Evolutionary conservation across 2,888 invertebrate genomes (phyloP).

Genomic region (Iphiclides podalirius): DNA sequence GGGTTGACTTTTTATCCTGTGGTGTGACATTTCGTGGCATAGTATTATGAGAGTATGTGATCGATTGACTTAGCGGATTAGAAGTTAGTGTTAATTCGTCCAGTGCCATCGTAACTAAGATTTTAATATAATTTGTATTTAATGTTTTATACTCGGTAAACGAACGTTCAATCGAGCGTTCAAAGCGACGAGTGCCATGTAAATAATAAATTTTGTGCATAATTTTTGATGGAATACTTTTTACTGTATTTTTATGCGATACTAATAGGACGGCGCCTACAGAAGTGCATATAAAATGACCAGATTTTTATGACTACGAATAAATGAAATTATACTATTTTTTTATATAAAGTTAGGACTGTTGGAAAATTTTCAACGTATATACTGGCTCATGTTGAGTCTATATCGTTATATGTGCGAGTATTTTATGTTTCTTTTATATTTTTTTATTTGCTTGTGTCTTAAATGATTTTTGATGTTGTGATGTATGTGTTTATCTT

Average conservation of each 20-base stretch:
- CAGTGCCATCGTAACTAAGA: slow-evolving; percentile 54
- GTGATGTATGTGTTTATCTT: slow-evolving; percentile 1
- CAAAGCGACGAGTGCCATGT: slow-evolving; percentile 28
- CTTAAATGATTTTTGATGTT: not conserved
- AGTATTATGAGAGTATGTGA: slow-evolving; percentile 16
- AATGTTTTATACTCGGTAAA: slow-evolving; percentile 28
- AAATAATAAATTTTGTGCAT: slow-evolving; percentile 21
- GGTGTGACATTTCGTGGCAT: not conserved
- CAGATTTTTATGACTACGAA: not conserved
- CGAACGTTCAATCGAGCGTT: not conserved
- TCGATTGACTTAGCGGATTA: slow-evolving; percentile 25
- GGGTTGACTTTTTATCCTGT: not conserved
- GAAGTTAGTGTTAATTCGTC: slow-evolving; percentile 33
- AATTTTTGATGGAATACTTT: slow-evolving; percentile 36
- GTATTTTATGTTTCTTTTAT: slow-evolving; percentile 32
- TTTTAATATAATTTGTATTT: slow-evolving; percentile 29
- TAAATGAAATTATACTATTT: slow-evolving; percentile 25
- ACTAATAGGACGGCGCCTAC: slow-evolving; percentile 29
- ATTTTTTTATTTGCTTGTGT: slow-evolving; percentile 19
- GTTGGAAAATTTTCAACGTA: slow-evolving; percentile 59
- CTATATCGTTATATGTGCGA: slow-evolving; percentile 37
- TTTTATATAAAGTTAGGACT: slow-evolving; percentile 37
- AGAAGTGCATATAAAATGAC: slow-evolving; percentile 4
- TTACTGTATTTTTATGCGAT: slow-evolving; percentile 33
- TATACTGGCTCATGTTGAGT: slow-evolving; percentile 70